Base-by-base conservation (phyloP, 2,113 vertebrate species). In the Tenrec ecaudatus region DNA sequence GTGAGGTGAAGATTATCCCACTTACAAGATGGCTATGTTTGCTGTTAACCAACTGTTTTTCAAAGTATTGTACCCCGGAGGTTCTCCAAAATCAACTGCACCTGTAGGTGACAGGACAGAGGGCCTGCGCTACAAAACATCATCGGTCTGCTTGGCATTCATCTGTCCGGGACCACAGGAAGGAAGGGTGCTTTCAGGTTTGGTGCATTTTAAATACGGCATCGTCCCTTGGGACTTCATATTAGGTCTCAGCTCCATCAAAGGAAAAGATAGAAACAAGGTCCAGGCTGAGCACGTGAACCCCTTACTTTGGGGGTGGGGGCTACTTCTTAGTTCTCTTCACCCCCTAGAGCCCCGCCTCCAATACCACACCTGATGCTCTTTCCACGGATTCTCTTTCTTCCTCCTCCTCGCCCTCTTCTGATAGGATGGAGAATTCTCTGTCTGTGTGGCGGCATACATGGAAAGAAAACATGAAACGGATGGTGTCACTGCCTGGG, bases 351-450 rank as follows among this genome's bases (percentile, higher is more conserved):
- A 5, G 14, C 36, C 23, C 0, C 0, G 12, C 38, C 64, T 33
- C 36, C 58, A 11, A 10, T 58, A 1, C 75, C 87, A 19, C 31
- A 93, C 94, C 89, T 68, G 60, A 17, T 1, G 1, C 4, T 60
- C 58, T 88, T 2, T 86, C 89, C 0, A 0, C 0, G 0, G 0
- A 11, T 27, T 90, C 90, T 0, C 3, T 15, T 3, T 93, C 93
- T 1, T 96, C 94, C 7, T 94, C 86, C 11, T 64, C 89, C 0
- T 78, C 22, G 16, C 77, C 94, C 58, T 88, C 71, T 43, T 91
- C 88, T 0, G 29, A 22, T 0, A 0, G 4, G 23, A 2, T 23
- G 6, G 12, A 43, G 0, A 1, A 0, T 8, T 90, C 82, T 0
- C 0, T 22, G 0, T 92, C 94, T 96, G 75, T 9, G 23, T 1